Evolutionary conservation across 2,888 invertebrate species (phyloP).

Genomic region (Gymnosoma rotundatum): DNA sequence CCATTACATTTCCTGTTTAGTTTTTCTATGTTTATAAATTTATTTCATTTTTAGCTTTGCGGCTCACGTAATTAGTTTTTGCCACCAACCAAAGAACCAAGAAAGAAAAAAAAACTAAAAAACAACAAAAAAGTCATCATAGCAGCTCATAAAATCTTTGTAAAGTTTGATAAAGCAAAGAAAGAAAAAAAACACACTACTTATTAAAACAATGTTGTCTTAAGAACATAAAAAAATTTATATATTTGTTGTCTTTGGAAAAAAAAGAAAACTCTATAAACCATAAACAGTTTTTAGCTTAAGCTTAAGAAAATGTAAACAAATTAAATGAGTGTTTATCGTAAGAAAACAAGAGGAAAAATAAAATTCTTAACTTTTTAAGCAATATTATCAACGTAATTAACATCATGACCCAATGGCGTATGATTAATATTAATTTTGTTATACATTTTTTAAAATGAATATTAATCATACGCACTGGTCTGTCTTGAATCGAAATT

Average conservation of each 20-base stretch:
- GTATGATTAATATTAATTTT: slow-evolving; percentile 29
- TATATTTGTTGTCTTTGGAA: slow-evolving; percentile 4
- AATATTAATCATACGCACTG: slow-evolving; percentile 31
- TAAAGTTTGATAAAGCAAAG: slow-evolving; percentile 16
- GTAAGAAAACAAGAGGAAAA: neutral
- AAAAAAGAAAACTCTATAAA: slow-evolving; percentile 20
- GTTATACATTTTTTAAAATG: neutral
- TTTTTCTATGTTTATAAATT: neutral
- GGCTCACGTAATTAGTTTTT: slow-evolving; percentile 64
- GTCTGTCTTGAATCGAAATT: too few relatives aligned
- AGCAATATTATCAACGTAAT: neutral
- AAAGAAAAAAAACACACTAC: neutral
- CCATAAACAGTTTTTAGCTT: slow-evolving; percentile 39
- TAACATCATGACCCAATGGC: neutral
- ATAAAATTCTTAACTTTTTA: neutral
- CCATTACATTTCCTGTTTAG: slow-evolving; percentile 29
- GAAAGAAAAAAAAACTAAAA: neutral
- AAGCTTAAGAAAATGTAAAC: slow-evolving; percentile 20
- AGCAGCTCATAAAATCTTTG: slow-evolving; percentile 45
- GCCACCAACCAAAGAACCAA: slow-evolving; percentile 17
- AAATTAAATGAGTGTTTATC: slow-evolving; percentile 7
- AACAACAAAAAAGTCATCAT: slow-evolving; percentile 12
- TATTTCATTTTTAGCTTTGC: slow-evolving; percentile 14
- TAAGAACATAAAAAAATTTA: slow-evolving; percentile 26
- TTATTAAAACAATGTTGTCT: slow-evolving; percentile 43